Evolutionary conservation across 1,140 invertebrate species (phyloP), one percentile per base, ranked within the genome.

Genomic region (Drosophila insularis): DNA sequence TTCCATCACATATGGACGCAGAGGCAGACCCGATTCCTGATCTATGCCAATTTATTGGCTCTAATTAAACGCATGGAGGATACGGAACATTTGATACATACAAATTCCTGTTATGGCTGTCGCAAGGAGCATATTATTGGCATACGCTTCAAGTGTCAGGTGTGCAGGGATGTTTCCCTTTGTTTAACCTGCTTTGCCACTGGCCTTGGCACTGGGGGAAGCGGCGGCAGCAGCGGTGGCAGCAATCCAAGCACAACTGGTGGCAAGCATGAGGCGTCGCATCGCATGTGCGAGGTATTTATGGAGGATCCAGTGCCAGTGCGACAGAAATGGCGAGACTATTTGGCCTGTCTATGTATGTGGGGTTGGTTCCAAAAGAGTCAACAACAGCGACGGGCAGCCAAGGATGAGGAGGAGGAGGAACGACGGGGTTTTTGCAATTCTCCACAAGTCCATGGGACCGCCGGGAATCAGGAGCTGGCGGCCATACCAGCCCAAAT

Each of bases 201-300:
- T 8, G 90, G 91, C 8, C 65, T 19, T 2, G 62, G 71, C 0
- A 74, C 43, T 8, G 32, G 35, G 2, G 11, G 35, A 11, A 13
- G 10, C 8, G 8, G 7, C 23, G 4, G 35, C 35, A 37, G 35
- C 35, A 13, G 10, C 8, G 8, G 7, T 11, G 17, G 17, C 43
- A 21, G 10, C 32, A 8, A 35, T 2, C 10, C 32, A 35, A 35
- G 8, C 43, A 19, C 43, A 50, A 21, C 6, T 50, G 43, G 56
- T 5, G 76, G 78, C 27, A 89, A 85, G 27, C 91, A 92, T 61
- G 76, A 76, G 39, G 43, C 66, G 0, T 66, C 76, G 2, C 91
- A 92, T 76, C 85, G 90, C 2, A 87, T 92, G 84, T 91, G 79
- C 66, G 91, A 92, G 65, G 85, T 92, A 1, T 90, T 90, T 27